Evolutionary conservation across 2,113 vertebrate species (phyloP).

Genomic region (Mastomys coucha): DNA sequence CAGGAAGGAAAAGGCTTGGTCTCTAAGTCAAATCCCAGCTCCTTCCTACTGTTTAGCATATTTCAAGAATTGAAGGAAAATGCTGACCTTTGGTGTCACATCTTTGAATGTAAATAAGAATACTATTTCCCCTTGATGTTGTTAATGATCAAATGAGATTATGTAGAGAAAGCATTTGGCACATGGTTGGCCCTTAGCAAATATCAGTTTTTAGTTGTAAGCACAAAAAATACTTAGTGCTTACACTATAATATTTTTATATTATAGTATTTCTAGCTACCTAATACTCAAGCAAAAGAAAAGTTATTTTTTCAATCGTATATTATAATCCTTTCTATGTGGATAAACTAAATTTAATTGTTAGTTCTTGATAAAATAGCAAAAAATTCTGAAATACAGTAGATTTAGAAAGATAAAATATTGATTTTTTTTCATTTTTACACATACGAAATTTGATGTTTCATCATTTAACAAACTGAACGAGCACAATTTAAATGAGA

Average conservation of each 20-base stretch:
- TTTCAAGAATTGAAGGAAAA: background rate
- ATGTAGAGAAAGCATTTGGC: background rate
- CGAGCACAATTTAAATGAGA: background rate
- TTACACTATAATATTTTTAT: background rate
- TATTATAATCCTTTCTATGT: background rate
- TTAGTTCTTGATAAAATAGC: background rate
- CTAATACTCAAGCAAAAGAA: background rate
- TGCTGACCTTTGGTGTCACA: background rate
- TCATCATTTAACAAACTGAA: background rate
- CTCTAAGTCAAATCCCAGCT: background rate
- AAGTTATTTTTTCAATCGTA: background rate
- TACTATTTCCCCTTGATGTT: background rate
- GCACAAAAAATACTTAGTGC: background rate
- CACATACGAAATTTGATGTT: conserved; percentile 26
- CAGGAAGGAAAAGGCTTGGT: background rate
- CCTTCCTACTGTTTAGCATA: background rate
- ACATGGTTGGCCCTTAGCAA: background rate
- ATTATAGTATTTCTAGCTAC: background rate
- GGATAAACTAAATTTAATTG: background rate
- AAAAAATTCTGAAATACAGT: background rate
- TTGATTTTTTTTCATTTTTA: background rate
- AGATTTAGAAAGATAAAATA: background rate
- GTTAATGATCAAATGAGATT: conserved; percentile 3
- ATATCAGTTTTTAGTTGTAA: conserved; percentile 42
- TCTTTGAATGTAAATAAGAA: background rate